Evolutionary conservation across 2,113 vertebrate species (phyloP).

Genomic region (Vidua chalybeata): DNA sequence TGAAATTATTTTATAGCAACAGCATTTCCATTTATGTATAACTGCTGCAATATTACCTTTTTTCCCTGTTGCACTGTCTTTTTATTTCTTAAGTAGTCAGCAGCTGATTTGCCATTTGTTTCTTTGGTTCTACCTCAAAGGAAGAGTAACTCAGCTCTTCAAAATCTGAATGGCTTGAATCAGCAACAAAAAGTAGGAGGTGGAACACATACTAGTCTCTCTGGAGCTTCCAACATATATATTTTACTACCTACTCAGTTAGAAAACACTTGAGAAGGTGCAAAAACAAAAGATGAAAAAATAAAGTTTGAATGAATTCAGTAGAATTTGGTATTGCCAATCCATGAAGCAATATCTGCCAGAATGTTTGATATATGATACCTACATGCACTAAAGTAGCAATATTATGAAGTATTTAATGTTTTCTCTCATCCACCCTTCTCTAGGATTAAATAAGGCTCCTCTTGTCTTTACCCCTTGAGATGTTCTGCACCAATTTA

Average conservation of each 20-base stretch:
- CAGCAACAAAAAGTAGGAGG: background rate
- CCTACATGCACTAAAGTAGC: background rate
- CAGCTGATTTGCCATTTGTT: background rate
- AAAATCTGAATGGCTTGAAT: background rate
- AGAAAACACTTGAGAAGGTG: conserved; percentile 8
- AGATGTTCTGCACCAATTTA: background rate
- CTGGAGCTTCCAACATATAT: background rate
- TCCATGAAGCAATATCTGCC: background rate
- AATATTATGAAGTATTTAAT: background rate
- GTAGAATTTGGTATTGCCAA: background rate
- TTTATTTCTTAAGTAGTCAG: background rate
- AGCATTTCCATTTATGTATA: background rate
- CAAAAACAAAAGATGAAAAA: background rate
- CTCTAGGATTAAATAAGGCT: background rate
- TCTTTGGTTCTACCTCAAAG: background rate
- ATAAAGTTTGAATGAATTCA: background rate
- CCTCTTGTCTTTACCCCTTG: background rate
- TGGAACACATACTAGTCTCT: background rate
- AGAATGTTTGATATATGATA: background rate
- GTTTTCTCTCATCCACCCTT: background rate
- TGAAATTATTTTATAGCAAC: background rate
- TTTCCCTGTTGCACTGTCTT: background rate
- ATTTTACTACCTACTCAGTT: background rate
- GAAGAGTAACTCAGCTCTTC: background rate
- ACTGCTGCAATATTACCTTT: background rate